phyloP scores from a whole-genome alignment of 2,888 invertebrate species.

The Sepiola atlantica region DNA sequence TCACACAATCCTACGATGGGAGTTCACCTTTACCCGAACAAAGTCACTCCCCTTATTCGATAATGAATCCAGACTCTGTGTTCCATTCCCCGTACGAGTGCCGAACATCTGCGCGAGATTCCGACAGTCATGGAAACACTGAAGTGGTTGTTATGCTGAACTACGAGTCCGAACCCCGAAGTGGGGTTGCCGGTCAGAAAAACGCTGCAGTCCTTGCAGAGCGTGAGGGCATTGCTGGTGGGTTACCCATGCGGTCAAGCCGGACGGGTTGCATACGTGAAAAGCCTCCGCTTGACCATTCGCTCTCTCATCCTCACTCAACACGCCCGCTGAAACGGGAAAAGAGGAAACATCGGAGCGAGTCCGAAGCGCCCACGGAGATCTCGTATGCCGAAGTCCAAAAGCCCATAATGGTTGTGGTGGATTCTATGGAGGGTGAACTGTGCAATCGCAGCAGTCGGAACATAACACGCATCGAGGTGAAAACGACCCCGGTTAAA shows the following conservation, averaged over 20 bases:
- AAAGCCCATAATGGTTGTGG: constrained; percentile 38
- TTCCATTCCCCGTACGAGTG: not conserved
- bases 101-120: not conserved
- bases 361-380: not conserved
- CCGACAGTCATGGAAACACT: not conserved
- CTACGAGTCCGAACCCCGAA: constrained; percentile 14
- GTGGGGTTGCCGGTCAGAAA: constrained; percentile 38
- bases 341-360: constrained; percentile 40
- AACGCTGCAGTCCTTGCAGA: not conserved
- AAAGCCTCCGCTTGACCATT: constrained; percentile 32
- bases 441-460: constrained; percentile 35
- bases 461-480: not conserved
- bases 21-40: constrained; percentile 34
- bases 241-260: not conserved
- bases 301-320: constrained; percentile 4
- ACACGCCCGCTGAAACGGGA: not conserved
- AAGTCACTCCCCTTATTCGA: not conserved
- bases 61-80: not conserved
- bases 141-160: constrained; percentile 35
- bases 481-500: not conserved
- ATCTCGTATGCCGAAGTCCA: constrained; percentile 15
- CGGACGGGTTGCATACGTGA: not conserved
- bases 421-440: not conserved
- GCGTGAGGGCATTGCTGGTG: constrained; percentile 38
- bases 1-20: constrained; percentile 37